Percentiles rank a stretch among this genome's conserved stretches.
These are phyloP conservation scores for Rhamphomyia laevipes DNA, from an alignment of 2,888 invertebrate species.

Conservation along the genomic window DNA sequence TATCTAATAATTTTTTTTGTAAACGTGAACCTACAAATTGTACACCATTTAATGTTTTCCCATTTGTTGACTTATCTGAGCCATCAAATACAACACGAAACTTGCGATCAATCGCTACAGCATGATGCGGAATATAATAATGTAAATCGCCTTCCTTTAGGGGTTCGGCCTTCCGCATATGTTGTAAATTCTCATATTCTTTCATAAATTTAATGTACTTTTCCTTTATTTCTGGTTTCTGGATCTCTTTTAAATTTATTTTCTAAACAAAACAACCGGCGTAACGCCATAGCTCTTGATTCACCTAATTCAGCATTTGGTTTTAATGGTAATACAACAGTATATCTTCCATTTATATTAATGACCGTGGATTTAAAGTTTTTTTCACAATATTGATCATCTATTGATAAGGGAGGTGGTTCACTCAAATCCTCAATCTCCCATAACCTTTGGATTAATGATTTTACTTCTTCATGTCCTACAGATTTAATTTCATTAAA, in stretches of 20 bases:
- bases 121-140: conserved; percentile 9
- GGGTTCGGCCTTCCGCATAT: conserved; percentile 2
- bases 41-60: conserved; percentile 2
- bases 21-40: conserved; percentile 2
- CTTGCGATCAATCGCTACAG: background rate
- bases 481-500: too few relatives aligned
- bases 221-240: background rate
- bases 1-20: conserved; percentile 1
- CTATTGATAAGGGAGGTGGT: too few relatives aligned
- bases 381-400: too few relatives aligned
- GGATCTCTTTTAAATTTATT: background rate
- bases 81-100: conserved; percentile 7
- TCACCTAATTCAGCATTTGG: too few relatives aligned
- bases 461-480: too few relatives aligned
- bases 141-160: background rate
- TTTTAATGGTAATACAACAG: conserved; percentile 3
- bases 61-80: background rate
- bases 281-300: too few relatives aligned
- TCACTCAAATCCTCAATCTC: too few relatives aligned
- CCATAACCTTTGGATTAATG: too few relatives aligned
- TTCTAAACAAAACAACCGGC: too few relatives aligned
- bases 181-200: conserved; percentile 1
- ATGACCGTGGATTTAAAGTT: too few relatives aligned
- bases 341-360: conserved; percentile 1
- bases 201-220: conserved; percentile 3